Conservation (phyloP, 2,113 vertebrate genomes). For the Benitochromis conjunctus region DNA sequence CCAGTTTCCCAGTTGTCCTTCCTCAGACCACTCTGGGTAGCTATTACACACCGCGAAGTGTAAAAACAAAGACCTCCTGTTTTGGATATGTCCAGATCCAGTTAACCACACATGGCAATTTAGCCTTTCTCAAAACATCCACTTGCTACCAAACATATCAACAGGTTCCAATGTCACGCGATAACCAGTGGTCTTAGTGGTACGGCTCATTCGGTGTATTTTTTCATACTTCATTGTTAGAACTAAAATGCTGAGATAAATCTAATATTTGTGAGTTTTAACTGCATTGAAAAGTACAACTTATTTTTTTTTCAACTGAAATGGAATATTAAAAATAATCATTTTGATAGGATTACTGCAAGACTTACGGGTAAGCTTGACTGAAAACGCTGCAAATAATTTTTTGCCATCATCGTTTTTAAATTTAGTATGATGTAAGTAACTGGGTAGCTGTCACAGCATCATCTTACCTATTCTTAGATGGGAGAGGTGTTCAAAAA, state of each 20-base stretch:
- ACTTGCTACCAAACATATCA: neutral
- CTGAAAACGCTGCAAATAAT: neutral
- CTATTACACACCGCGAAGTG: neutral
- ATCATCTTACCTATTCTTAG: conserved; percentile 80
- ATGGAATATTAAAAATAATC: neutral
- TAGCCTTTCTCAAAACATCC: neutral
- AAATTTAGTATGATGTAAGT: neutral
- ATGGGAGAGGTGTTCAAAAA: conserved; percentile 85
- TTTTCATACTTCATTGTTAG: neutral
- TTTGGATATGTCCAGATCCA: neutral
- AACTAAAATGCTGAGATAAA: neutral
- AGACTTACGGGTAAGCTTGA: neutral
- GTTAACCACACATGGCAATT: neutral
- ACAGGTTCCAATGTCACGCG: neutral
- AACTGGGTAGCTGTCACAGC: neutral
- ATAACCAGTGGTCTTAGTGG: neutral
- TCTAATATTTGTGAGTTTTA: neutral
- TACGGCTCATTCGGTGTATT: neutral
- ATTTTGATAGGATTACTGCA: neutral
- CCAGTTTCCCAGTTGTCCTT: neutral
- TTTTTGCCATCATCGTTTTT: neutral
- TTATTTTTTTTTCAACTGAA: neutral
- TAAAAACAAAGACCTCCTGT: neutral
- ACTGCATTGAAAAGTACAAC: neutral
- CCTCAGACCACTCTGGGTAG: neutral